Conservation (phyloP, 2,113 vertebrate genomes). For the Pluvianellus socialis region DNA sequence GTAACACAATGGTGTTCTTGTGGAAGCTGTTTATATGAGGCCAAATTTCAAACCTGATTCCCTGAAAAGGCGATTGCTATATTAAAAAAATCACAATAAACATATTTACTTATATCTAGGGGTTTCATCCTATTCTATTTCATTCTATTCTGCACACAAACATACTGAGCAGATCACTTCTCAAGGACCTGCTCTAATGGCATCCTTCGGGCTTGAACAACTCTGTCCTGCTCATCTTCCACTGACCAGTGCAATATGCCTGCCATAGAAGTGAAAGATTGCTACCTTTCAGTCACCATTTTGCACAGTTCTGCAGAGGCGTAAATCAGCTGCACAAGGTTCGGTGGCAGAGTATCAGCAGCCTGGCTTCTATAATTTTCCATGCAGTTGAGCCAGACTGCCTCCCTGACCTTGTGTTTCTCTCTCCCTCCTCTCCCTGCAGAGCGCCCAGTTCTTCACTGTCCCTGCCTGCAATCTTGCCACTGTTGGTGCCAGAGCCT, state of each 20-base stretch:
- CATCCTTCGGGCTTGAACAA: not conserved
- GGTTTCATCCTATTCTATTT: not conserved
- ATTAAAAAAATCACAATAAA: not conserved
- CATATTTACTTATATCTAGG: not conserved
- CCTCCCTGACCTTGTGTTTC: conserved; percentile 49
- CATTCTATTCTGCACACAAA: not conserved
- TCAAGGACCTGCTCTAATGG: not conserved
- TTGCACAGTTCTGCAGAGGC: not conserved
- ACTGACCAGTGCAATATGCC: not conserved
- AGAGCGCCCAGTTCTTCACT: not conserved
- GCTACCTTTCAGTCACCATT: not conserved
- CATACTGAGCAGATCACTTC: not conserved
- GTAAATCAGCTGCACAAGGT: not conserved
- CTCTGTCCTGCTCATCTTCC: not conserved
- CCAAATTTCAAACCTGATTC: not conserved
- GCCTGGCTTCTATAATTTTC: not conserved
- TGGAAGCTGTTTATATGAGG: not conserved
- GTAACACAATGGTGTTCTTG: not conserved
- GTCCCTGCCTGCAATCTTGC: conserved; percentile 25
- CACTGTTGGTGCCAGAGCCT: conserved; percentile 41
- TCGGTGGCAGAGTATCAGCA: not conserved
- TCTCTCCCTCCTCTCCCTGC: not conserved
- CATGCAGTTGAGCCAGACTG: not conserved
- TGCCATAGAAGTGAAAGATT: not conserved
- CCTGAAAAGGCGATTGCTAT: not conserved